Conservation (phyloP, 2,888 invertebrate genomes). For the Stenodema calcarata region DNA sequence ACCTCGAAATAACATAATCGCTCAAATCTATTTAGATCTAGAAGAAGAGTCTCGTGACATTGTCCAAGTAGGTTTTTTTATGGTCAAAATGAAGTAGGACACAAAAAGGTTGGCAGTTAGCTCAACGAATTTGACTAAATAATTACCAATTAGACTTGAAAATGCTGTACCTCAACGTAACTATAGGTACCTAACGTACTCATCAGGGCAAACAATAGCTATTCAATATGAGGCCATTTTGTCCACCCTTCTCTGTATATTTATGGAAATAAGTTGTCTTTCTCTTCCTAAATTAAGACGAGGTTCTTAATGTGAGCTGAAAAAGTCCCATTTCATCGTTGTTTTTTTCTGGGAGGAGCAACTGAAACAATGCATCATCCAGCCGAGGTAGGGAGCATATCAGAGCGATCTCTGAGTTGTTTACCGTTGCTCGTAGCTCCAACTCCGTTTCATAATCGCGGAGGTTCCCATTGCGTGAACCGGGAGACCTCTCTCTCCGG, state of each 20-base stretch:
- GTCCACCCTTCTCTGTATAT: background rate
- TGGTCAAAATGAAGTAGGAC: too few relatives aligned
- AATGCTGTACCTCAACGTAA: too few relatives aligned
- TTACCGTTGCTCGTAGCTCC: conserved; percentile 5
- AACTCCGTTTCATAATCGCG: conserved; percentile 19
- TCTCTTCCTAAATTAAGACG: background rate
- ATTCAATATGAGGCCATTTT: too few relatives aligned
- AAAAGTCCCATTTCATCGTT: background rate
- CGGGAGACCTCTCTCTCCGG: background rate
- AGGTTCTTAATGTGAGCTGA: background rate
- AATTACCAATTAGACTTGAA: too few relatives aligned
- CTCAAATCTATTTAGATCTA: background rate
- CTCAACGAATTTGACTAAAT: too few relatives aligned
- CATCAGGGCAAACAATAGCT: too few relatives aligned
- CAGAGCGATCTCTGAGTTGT: conserved; percentile 5
- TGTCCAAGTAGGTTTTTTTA: too few relatives aligned
- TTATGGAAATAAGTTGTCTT: background rate
- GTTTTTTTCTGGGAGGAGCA: background rate
- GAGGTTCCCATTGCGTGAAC: conserved; percentile 20
- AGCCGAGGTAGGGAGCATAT: background rate
- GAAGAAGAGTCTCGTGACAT: too few relatives aligned
- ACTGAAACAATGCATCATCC: background rate
- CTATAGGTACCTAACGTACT: too few relatives aligned
- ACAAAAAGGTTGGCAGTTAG: too few relatives aligned
- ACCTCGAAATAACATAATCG: background rate